Evolutionary conservation across 2,888 invertebrate species (phyloP).

Genomic region (Nasonia oneida): DNA sequence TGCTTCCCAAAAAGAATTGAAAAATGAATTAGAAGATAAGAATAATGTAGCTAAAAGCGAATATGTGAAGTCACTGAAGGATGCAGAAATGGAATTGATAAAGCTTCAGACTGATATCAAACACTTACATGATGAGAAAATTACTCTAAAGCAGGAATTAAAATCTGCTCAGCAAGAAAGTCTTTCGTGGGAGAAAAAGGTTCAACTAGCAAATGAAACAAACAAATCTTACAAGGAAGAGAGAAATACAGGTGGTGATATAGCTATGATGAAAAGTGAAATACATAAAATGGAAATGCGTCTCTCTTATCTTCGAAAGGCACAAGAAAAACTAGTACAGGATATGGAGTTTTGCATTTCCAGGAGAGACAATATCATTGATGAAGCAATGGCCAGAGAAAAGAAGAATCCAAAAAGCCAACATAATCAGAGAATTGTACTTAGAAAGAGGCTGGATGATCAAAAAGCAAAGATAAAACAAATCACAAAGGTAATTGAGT

Average conservation of each 20-base stretch:
- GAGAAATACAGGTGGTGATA: slow-evolving; percentile 84
- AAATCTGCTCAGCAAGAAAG: slow-evolving; percentile 85
- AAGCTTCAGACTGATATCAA: slow-evolving; percentile 85
- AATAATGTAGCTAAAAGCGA: slow-evolving; percentile 81
- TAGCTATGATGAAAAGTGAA: slow-evolving; percentile 88
- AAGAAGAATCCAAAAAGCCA: slow-evolving; percentile 79
- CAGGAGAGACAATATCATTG: slow-evolving; percentile 84
- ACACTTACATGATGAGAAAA: slow-evolving; percentile 85
- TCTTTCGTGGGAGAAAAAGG: slow-evolving; percentile 90
- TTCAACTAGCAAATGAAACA: slow-evolving; percentile 85
- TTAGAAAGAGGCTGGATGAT: slow-evolving; percentile 82
- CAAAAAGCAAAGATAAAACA: slow-evolving; percentile 82
- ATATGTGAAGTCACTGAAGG: slow-evolving; percentile 81
- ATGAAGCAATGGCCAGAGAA: slow-evolving; percentile 81
- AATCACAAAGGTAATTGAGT: slow-evolving; percentile 79
- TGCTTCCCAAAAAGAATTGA: slow-evolving; percentile 81
- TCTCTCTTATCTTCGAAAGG: slow-evolving; percentile 80
- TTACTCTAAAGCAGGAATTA: slow-evolving; percentile 83
- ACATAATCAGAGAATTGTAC: slow-evolving; percentile 80
- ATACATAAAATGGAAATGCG: slow-evolving; percentile 91
- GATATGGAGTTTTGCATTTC: slow-evolving; percentile 85
- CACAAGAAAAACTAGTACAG: slow-evolving; percentile 82
- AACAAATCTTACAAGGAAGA: slow-evolving; percentile 85
- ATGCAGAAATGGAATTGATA: slow-evolving; percentile 85
- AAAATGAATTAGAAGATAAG: slow-evolving; percentile 81